These are phyloP conservation scores for Leucophenga montana DNA, from an alignment of 2,888 invertebrate genomes.

Conservation along the genomic window DNA sequence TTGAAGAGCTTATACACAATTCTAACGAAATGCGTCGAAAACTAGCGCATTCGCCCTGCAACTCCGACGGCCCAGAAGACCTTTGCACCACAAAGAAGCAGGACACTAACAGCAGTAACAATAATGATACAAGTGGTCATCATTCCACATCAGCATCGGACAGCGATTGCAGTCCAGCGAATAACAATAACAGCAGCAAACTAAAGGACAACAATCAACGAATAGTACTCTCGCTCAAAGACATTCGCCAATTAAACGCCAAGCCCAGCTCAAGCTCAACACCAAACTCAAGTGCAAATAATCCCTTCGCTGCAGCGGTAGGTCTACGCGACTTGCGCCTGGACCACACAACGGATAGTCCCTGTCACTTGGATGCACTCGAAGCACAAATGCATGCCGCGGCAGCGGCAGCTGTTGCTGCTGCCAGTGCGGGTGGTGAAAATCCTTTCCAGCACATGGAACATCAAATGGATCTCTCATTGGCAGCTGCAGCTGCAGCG, in stretches of 20 bases:
- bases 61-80: slow-evolving; percentile 72
- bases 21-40: slow-evolving; percentile 66
- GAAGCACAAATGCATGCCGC: slow-evolving; percentile 72
- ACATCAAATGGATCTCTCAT: slow-evolving; percentile 73
- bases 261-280: slow-evolving; percentile 67
- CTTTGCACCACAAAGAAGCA: slow-evolving; percentile 70
- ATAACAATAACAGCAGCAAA: slow-evolving; percentile 66
- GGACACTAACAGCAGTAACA: slow-evolving; percentile 34
- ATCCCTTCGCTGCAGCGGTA: slow-evolving; percentile 59
- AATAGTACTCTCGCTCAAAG: slow-evolving; percentile 72
- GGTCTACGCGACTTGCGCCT: slow-evolving; percentile 60
- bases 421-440: slow-evolving; percentile 61
- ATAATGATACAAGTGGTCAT: slow-evolving; percentile 48
- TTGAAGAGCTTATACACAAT: slow-evolving; percentile 68
- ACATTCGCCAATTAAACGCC: slow-evolving; percentile 71
- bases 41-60: slow-evolving; percentile 59
- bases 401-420: slow-evolving; percentile 66
- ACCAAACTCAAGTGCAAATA: slow-evolving; percentile 49
- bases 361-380: slow-evolving; percentile 69
- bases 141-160: slow-evolving; percentile 45
- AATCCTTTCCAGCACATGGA: slow-evolving; percentile 72
- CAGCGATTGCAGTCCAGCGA: slow-evolving; percentile 55
- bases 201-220: slow-evolving; percentile 71
- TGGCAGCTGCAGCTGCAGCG: slow-evolving; percentile 72
- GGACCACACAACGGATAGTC: slow-evolving; percentile 54